Evolutionary conservation across 2,113 vertebrate species (phyloP), one percentile per base, ranked within the genome.

Genomic region (Otolemur garnettii): DNA sequence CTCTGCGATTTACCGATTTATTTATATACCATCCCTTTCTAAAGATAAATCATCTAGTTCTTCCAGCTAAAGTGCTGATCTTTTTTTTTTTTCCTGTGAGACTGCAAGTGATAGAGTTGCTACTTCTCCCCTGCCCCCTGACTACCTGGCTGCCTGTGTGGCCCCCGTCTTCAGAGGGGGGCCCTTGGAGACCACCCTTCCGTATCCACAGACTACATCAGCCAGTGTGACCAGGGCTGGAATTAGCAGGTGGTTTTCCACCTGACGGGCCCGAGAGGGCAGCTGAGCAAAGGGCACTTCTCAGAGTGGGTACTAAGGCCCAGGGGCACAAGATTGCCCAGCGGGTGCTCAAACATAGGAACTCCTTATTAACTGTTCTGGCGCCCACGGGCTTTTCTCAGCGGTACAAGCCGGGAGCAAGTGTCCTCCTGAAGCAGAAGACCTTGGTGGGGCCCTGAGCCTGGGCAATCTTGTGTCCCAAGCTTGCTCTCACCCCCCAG

Each of bases 21-120:
- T 95, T 97, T 94, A 94, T 71, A 85, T 28, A 68, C 33, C 53
- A 64, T 60, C 22, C 89, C 57, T 78, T 85, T 92, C 89, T 92
- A 81, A 96, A 97, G 85, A 87, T 93, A 95, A 95, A 84, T 53
- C 62, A 55, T 74, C 78, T 72, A 83, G 45, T 53, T 94, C 57
- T 22, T 30, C 71, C 45, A 82, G 59, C 64, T 60, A 59, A 75
- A 89, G 91, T 26, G 17, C 75, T 88, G 21, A 82, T 86, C 53
- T 77, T 87, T 72, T n/a, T 77, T 59, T 33, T 72, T 86, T 83
- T 72, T 13, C 38, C 75, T 55, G 10, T 28, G 80, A 69, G 86
- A 81, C 13, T 89, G 64, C 35, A 50, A 89, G 60, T 33, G 71
- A 80, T 10, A 83, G n/a, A 83, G 26, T 26, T 19, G 77, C 71